These are phyloP conservation scores for Philypnodon macrostomus DNA, from an alignment of 2,797 vertebrate genomes.

Conservation along the genomic window DNA sequence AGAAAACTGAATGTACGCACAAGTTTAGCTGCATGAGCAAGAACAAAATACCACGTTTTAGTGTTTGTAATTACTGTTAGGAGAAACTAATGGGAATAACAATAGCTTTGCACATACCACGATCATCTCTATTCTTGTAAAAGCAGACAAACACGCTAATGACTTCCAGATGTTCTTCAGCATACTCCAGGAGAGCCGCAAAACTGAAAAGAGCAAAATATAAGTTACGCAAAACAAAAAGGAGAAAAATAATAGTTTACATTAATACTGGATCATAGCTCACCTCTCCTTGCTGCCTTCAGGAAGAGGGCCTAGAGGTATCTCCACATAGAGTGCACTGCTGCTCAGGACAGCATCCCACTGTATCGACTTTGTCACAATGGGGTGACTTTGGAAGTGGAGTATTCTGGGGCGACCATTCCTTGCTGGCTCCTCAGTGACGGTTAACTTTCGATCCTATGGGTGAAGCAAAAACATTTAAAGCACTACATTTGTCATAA, in stretches of 20 bases:
- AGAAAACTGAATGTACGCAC: slow-evolving; percentile 85
- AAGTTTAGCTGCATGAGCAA: slow-evolving; percentile 71
- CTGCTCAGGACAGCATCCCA: slow-evolving; percentile 79
- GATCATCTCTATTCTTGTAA: slow-evolving; percentile 84
- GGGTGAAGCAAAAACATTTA: not conserved
- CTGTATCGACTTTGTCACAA: slow-evolving; percentile 70
- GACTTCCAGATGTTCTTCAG: slow-evolving; percentile 85
- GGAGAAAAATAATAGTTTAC: not conserved
- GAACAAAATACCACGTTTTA: not conserved
- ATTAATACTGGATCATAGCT: slow-evolving; percentile 12
- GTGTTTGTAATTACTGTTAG: not conserved
- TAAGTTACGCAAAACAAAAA: slow-evolving; percentile 2
- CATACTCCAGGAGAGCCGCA: slow-evolving; percentile 80
- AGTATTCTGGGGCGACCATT: slow-evolving; percentile 78
- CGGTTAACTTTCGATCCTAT: slow-evolving; percentile 82
- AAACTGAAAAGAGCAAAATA: slow-evolving; percentile 63
- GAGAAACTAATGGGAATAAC: not conserved
- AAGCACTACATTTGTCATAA: not conserved
- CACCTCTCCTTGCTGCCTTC: slow-evolving; percentile 86
- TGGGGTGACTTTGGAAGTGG: slow-evolving; percentile 80
- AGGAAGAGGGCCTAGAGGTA: slow-evolving; percentile 76
- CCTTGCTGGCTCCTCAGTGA: slow-evolving; percentile 80
- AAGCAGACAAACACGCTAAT: slow-evolving; percentile 82
- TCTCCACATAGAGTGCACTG: slow-evolving; percentile 79
- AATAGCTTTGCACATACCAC: slow-evolving; percentile 70